Base-by-base conservation (phyloP, 2,888 invertebrate genomes). In the Synanthedon formicaeformis region DNA sequence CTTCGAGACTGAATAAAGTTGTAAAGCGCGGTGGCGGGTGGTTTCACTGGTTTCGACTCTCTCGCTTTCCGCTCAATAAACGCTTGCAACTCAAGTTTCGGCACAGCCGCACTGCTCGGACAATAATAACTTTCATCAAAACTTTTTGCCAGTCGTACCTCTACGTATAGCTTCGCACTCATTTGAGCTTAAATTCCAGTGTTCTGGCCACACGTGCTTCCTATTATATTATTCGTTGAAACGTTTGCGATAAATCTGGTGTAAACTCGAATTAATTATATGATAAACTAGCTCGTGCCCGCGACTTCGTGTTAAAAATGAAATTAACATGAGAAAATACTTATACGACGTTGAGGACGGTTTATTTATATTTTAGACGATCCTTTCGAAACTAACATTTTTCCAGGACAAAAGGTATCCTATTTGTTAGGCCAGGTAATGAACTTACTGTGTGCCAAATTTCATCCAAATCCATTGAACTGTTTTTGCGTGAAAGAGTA, bases 1-100 rank as follows among this genome's bases (percentile, higher is more conserved):
- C 4, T 23, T 65, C 53, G 57, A 60, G 64, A 60, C 61, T 61
- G 60, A 64, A 65, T 62, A 66, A 76, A 75, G 72, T 77, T 73
- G 61, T 63, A 64, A 65, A 53, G 58, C 58, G n/a, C 41, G 11
- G 18, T 45, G 58, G 59, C 57, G 58, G 51, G 56, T 34, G 34
- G 34, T 34, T 54, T 53, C 55, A 5, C 23, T 56, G 59, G 48
- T 13, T 54, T 53, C 55, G 53, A 56, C 56, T 58, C 62, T 58
- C 57, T 64, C 62, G 64, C 66, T 71, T 75, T 73, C 69, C 72
- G 70, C 71, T 66, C 75, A 74, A 77, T 76, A 74, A 71, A 70
- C 63, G 70, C 59, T 69, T 53, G 62, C 62, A 58, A 58, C 62
- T 64, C 63, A 65, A 70, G 64, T 67, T 68, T 57, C 56, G 59